phyloP scores from a whole-genome alignment of 2,888 invertebrate genomes.

The Ctena decussata region DNA sequence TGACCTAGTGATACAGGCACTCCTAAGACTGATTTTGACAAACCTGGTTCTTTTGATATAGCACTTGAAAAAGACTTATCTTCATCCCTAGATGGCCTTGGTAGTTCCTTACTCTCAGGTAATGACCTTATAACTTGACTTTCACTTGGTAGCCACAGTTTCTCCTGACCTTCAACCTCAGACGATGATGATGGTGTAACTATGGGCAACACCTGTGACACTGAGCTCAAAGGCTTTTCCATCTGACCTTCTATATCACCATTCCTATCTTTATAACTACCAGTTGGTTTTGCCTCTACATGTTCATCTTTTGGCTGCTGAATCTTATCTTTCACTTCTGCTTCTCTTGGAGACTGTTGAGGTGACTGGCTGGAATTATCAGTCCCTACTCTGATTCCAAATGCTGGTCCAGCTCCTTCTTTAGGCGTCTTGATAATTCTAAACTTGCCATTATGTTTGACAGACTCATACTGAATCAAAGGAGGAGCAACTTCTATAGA shows the following conservation, averaged over 20 bases:
- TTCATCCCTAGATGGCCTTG: not conserved
- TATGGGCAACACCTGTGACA: not conserved
- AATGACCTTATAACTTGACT: not conserved
- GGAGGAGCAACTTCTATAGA: slow-evolving; percentile 47
- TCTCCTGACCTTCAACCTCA: not conserved
- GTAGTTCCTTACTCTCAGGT: not conserved
- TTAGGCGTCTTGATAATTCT: slow-evolving; percentile 60
- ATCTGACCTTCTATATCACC: slow-evolving; percentile 1
- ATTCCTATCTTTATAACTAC: not conserved
- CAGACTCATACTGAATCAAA: slow-evolving; percentile 57
- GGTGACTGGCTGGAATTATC: slow-evolving; percentile 33
- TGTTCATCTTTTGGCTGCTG: not conserved
- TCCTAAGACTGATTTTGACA: not conserved
- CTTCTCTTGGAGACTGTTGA: slow-evolving; percentile 46
- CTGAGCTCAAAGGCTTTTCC: not conserved
- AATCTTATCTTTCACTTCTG: not conserved
- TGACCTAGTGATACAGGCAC: not conserved
- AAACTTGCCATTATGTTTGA: slow-evolving; percentile 63
- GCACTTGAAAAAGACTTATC: not conserved
- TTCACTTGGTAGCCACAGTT: not conserved
- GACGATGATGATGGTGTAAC: not conserved
- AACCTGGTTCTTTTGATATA: not conserved
- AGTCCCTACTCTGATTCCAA: slow-evolving; percentile 46
- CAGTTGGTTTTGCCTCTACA: not conserved
- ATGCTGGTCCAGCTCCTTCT: slow-evolving; percentile 40